Evolutionary conservation across 2,888 invertebrate genomes (phyloP).

Genomic region (Pheosia tremula): DNA sequence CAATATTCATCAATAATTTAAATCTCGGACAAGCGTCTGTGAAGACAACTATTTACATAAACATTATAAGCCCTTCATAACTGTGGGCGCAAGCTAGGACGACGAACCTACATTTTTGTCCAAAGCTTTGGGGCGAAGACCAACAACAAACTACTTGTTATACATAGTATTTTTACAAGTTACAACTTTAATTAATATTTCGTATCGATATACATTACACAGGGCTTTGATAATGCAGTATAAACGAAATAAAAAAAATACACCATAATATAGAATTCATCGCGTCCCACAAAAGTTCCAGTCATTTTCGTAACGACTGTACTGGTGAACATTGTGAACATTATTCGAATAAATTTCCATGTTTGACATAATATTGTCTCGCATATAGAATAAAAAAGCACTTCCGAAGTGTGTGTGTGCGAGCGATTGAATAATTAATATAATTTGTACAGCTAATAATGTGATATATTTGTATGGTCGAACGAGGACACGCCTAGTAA

Average conservation of each 20-base stretch:
- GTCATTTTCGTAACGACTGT: conserved; percentile 31
- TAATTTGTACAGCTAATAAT: conserved; percentile 69
- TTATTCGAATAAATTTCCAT: conserved; percentile 36
- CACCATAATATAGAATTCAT: conserved; percentile 2
- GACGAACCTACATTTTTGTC: not conserved
- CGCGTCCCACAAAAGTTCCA: conserved; percentile 16
- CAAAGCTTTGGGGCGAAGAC: conserved; percentile 10
- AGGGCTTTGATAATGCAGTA: conserved; percentile 23
- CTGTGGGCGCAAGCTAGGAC: not conserved
- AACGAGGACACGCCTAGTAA: not conserved
- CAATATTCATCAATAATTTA: conserved; percentile 45
- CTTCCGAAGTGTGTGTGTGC: conserved; percentile 62
- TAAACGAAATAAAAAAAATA: not conserved
- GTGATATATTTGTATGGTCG: not conserved
- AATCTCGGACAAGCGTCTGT: conserved; percentile 44
- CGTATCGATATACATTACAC: conserved; percentile 12
- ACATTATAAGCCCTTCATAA: conserved; percentile 16
- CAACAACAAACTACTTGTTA: conserved; percentile 38
- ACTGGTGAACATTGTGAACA: conserved; percentile 41
- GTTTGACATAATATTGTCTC: conserved; percentile 26
- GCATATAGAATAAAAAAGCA: conserved; percentile 66
- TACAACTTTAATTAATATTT: conserved; percentile 42
- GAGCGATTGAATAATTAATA: conserved; percentile 38
- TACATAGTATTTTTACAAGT: conserved; percentile 49
- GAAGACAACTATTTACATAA: conserved; percentile 60